Conservation (phyloP, 2,797 vertebrate species). For the Muraenolepis orangiensis region DNA sequence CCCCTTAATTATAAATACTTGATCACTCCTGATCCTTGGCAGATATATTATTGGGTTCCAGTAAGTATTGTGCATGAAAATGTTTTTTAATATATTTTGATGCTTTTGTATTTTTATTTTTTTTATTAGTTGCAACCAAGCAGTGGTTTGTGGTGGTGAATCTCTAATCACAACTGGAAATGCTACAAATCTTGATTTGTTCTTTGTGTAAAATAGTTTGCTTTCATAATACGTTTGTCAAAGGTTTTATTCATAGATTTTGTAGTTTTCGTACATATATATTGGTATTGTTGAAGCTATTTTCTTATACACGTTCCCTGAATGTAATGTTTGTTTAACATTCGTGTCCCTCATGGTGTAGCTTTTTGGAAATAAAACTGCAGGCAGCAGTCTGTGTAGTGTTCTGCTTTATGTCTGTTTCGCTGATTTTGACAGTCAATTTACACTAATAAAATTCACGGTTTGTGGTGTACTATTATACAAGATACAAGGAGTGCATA, state of each 20-base stretch:
- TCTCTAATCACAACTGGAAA: constrained; percentile 70
- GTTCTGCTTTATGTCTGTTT: constrained; percentile 23
- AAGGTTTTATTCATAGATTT: constrained; percentile 13
- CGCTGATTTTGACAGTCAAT: constrained; percentile 15
- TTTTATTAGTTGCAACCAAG: constrained; percentile 25
- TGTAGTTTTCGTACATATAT: constrained; percentile 6
- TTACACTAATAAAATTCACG: constrained; percentile 16
- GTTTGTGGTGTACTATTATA: not conserved
- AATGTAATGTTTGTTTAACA: constrained; percentile 37
- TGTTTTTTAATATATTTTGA: constrained; percentile 56
- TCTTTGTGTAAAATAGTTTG: constrained; percentile 9
- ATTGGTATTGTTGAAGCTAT: constrained; percentile 44
- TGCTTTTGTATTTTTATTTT: constrained; percentile 47
- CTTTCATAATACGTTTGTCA: constrained; percentile 14
- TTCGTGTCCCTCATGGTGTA: constrained; percentile 47
- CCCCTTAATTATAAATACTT: not conserved
- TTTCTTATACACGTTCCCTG: constrained; percentile 3
- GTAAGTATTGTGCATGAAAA: not conserved
- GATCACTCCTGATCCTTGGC: constrained; percentile 7
- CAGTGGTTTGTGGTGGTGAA: constrained; percentile 17
- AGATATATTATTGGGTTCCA: not conserved
- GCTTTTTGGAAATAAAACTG: constrained; percentile 51
- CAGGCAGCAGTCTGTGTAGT: constrained; percentile 49
- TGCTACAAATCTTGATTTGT: constrained; percentile 37
- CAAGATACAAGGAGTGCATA: constrained; percentile 3